Percentiles rank a stretch among this genome's conserved stretches.
These are phyloP conservation scores for Melanotaenia pygmaea DNA, from an alignment of 2,797 vertebrate species.

Conservation along the genomic window DNA sequence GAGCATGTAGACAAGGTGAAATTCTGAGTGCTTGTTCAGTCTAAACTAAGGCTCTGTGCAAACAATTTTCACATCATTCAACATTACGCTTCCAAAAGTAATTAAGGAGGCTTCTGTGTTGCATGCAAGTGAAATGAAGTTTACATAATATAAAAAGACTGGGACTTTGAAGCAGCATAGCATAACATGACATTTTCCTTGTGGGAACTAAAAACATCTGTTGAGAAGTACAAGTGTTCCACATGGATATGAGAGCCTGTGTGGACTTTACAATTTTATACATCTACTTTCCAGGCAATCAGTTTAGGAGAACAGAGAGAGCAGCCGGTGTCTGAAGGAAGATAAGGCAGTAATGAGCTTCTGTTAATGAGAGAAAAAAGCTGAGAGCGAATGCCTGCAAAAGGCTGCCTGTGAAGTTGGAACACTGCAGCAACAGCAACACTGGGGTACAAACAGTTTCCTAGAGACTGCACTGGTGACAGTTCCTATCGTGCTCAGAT, in stretches of 20 bases:
- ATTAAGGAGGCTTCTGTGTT: constrained; percentile 1
- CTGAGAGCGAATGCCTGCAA: constrained; percentile 62
- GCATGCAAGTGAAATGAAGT: constrained; percentile 28
- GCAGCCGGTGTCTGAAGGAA: constrained; percentile 57
- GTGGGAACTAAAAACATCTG: constrained; percentile 67
- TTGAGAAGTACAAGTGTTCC: constrained; percentile 58
- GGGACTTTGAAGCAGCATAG: constrained; percentile 24
- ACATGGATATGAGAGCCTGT: constrained; percentile 71
- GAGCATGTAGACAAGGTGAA: constrained; percentile 10
- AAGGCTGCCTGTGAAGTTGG: constrained; percentile 65
- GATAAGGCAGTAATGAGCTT: constrained; percentile 72
- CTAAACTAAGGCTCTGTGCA: constrained; percentile 2
- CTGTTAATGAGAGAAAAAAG: constrained; percentile 73
- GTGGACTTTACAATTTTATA: constrained; percentile 67
- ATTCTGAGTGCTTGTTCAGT: constrained; percentile 19
- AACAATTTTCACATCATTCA: constrained; percentile 10
- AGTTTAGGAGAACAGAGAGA: constrained; percentile 66
- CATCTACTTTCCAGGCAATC: constrained; percentile 71
- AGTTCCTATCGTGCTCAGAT: constrained; percentile 70
- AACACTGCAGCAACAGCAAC: constrained; percentile 60
- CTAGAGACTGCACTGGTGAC: constrained; percentile 61
- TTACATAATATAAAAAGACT: constrained; percentile 28
- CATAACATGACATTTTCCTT: constrained; percentile 51
- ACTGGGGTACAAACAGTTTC: constrained; percentile 44
- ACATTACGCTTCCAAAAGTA: constrained; percentile 28